phyloP scores from a whole-genome alignment of 2,113 vertebrate genomes.

The Nothocercus julius region DNA sequence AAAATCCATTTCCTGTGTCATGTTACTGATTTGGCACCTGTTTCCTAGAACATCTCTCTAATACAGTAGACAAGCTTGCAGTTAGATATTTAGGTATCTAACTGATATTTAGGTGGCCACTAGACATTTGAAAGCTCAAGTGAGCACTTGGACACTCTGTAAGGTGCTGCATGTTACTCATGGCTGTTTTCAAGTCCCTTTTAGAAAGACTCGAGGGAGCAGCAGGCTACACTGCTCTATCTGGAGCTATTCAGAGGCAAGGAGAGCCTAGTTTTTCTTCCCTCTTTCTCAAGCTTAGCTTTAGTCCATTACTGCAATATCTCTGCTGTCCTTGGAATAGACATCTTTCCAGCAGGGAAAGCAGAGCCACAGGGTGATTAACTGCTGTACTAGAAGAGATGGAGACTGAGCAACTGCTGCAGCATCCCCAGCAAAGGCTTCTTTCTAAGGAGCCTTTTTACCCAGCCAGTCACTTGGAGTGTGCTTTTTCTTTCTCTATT shows the following conservation, averaged over 20 bases:
- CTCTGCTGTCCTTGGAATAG: background rate
- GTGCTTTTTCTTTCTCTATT: background rate
- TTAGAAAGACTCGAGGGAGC: background rate
- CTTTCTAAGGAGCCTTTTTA: background rate
- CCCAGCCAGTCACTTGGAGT: background rate
- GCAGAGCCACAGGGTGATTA: background rate
- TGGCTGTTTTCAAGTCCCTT: background rate
- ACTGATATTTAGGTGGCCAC: background rate
- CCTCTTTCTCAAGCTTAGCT: background rate
- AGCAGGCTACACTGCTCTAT: background rate
- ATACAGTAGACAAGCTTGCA: background rate
- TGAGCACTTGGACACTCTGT: background rate
- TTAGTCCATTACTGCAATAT: background rate
- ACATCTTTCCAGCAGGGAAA: background rate
- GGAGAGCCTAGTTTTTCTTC: background rate
- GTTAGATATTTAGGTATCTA: accelerated
- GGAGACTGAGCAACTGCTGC: background rate
- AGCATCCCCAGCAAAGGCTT: background rate
- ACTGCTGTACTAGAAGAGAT: background rate
- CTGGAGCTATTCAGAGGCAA: background rate
- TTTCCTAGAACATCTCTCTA: background rate
- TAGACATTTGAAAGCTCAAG: accelerated
- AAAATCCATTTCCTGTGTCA: background rate
- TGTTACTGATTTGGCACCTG: background rate
- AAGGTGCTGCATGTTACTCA: background rate